Conservation (phyloP, 2,888 invertebrate genomes). For the Acholoe squamosa region DNA sequence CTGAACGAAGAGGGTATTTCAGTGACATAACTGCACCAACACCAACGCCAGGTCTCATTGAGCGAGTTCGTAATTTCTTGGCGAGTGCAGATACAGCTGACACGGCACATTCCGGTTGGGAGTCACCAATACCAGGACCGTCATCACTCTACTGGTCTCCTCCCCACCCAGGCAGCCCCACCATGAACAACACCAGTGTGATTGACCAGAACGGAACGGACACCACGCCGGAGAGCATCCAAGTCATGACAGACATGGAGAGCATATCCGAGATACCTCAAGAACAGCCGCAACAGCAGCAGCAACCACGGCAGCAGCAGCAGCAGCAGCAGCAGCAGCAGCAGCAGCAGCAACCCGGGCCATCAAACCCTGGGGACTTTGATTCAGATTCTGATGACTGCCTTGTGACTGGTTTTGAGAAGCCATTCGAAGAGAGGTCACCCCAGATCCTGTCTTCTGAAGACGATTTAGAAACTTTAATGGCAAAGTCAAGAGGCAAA, state of each 20-base stretch:
- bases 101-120: constrained; percentile 75
- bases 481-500: neutral
- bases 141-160: constrained; percentile 70
- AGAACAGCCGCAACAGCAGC: too few relatives aligned
- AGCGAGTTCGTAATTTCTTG: constrained; percentile 61
- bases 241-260: neutral
- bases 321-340: too few relatives aligned
- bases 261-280: neutral
- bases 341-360: neutral
- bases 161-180: neutral
- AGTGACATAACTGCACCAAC: constrained; percentile 10
- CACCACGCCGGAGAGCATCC: neutral
- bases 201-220: constrained; percentile 60
- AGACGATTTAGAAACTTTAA: constrained; percentile 64
- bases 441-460: constrained; percentile 83
- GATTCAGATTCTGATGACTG: constrained; percentile 72
- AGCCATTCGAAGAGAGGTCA: constrained; percentile 88
- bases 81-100: constrained; percentile 36
- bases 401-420: constrained; percentile 87
- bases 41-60: constrained; percentile 63
- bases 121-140: constrained; percentile 78
- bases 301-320: too few relatives aligned
- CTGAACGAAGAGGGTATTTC: constrained; percentile 71
- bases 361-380: neutral
- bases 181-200: neutral